phyloP scores from a whole-genome alignment of 1,140 invertebrate genomes.

The Lineus longissimus region DNA sequence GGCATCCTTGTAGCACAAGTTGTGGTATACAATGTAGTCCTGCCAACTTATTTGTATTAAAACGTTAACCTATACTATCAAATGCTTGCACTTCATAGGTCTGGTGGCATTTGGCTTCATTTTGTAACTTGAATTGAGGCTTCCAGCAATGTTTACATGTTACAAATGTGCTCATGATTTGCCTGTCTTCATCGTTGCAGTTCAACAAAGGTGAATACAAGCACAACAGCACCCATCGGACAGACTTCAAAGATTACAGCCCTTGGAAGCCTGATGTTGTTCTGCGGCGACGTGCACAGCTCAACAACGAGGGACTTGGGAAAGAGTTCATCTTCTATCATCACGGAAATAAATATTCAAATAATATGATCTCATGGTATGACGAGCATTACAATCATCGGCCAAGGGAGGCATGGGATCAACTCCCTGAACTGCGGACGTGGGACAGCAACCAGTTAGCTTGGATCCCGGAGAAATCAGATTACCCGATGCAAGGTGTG shows the following conservation, averaged over 20 bases:
- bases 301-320: conserved; percentile 36
- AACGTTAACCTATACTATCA: too few relatives aligned
- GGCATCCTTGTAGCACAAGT: too few relatives aligned
- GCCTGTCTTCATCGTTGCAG: conserved; percentile 26
- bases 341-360: conserved; percentile 39
- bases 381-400: conserved; percentile 45
- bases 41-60: too few relatives aligned
- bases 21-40: too few relatives aligned
- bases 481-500: conserved; percentile 41
- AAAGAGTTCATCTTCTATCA: conserved; percentile 37
- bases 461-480: conserved; percentile 44
- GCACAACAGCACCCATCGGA: conserved; percentile 40
- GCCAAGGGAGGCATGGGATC: conserved; percentile 36
- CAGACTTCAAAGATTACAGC: conserved; percentile 35
- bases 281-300: conserved; percentile 30
- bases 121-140: too few relatives aligned
- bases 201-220: conserved; percentile 30
- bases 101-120: too few relatives aligned
- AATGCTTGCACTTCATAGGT: too few relatives aligned
- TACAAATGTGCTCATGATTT: too few relatives aligned
- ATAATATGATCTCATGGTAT: conserved; percentile 47
- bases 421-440: conserved; percentile 29
- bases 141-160: too few relatives aligned
- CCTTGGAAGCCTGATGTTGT: conserved; percentile 33
- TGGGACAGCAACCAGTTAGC: conserved; percentile 39